Base-by-base conservation (phyloP, 1,140 invertebrate species). In the Drosophila quadrilineata region DNA sequence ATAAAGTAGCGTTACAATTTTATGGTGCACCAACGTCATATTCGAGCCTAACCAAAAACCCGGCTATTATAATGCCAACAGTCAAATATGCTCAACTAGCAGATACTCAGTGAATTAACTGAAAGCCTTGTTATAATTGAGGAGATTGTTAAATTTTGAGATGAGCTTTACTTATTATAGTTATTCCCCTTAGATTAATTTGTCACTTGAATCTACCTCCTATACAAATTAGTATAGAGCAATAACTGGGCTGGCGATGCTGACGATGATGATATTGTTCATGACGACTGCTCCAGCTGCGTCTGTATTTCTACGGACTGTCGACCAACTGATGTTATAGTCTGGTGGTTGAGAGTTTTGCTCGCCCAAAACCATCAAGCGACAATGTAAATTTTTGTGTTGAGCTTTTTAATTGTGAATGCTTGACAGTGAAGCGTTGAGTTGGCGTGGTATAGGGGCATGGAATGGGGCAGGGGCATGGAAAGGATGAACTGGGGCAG, bases 351-450 rank as follows among this genome's bases (percentile, higher is more conserved):
- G 40, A 38, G 54, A 57, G 73, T 56, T 71, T 29, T 41, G 54
- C 31, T 52, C 50, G 49, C 33, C 65, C n/a, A n/a, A 66, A 53
- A 64, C 59, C 65, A 85, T 71, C 75, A 86, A 77, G 76, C 64
- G 73, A 82, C 84, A 87, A 77, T 87, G 84, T 87, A 87, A 84
- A 87, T 87, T 87, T 45, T 77, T 87, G 74, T 87, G 84, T 79
- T 87, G 84, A 87, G 84, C 84, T 87, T 87, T 84, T 87, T 87
- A 87, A 87, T 87, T 87, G 71, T 87, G 75, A 87, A 75, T 79
- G 73, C 76, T 60, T 35, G 46, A 46, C 45, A 48, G 60, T 4
- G 22, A 9, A 24, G 14, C 6, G 16, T 8, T 6, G 24, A 28
- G 17, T 6, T 6, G n/a, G 2, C 6, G 9, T 16, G 64, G 35